Evolutionary conservation across 2,888 invertebrate genomes (phyloP).

Genomic region (Andrena praecox): DNA sequence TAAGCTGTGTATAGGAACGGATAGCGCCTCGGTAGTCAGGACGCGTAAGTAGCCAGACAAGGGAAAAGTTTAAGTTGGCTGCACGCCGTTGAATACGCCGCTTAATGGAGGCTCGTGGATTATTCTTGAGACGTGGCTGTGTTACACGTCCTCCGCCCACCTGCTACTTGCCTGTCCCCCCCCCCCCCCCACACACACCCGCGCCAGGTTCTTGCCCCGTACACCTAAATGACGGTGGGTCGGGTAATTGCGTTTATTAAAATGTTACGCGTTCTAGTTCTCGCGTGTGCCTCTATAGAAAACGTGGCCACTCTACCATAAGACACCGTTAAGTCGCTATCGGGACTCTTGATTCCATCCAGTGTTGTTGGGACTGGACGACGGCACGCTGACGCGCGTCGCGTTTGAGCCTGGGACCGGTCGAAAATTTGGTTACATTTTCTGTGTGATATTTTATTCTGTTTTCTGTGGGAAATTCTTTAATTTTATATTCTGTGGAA

Average conservation of each 20-base stretch:
- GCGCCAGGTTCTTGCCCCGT: conserved; percentile 22
- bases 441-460: no score
- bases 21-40: conserved; percentile 18
- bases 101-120: conserved; percentile 62
- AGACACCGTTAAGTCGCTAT: conserved; percentile 67
- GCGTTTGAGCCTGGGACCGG: no score
- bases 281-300: conserved; percentile 75
- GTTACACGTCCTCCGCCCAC: conserved; percentile 28
- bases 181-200: conserved; percentile 22
- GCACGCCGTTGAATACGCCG: conserved; percentile 46
- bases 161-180: conserved; percentile 31
- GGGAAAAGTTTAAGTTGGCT: conserved; percentile 38
- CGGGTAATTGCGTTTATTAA: conserved; percentile 84
- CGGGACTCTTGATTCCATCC: conserved; percentile 35
- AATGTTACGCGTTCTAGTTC: conserved; percentile 85
- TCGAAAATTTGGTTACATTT: no score
- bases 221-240: conserved; percentile 69
- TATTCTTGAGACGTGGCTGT: conserved; percentile 60
- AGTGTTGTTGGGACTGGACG: no score
- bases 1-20: neutral
- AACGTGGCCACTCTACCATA: conserved; percentile 73
- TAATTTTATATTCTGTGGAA: no score
- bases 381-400: no score
- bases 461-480: no score
- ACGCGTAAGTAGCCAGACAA: conserved; percentile 26